Conservation (phyloP, 53 echinoderm and acorn worm species). For the Actinopyga echinites region DNA sequence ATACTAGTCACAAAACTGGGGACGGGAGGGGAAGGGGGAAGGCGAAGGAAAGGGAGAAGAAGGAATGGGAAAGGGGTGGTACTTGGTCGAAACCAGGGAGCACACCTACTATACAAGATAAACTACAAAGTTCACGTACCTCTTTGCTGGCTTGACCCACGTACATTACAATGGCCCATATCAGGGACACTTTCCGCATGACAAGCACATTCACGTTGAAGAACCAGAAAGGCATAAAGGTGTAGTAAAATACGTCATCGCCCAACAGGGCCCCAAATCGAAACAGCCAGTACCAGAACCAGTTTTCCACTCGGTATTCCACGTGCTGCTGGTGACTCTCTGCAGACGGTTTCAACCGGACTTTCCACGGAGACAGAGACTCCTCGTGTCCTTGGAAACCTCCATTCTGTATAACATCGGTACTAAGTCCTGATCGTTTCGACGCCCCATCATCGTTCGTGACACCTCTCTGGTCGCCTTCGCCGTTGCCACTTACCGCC, state of each 20-base stretch:
- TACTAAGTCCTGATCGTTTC: no score
- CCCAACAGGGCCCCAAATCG: constrained; percentile 77
- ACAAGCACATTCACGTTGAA: constrained; percentile 73
- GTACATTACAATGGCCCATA: constrained; percentile 90
- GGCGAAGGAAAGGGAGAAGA: no score
- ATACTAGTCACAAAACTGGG: no score
- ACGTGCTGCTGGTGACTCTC: constrained; percentile 32
- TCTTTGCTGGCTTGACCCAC: constrained; percentile 87
- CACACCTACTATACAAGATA: no score
- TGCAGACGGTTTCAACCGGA: neutral
- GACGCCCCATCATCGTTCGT: no score
- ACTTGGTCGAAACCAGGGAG: no score
- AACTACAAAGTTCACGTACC: constrained; percentile 12
- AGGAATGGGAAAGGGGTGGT: no score
- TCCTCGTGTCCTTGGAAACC: no score
- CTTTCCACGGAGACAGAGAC: neutral
- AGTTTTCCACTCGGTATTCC: constrained; percentile 67
- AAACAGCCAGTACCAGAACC: constrained; percentile 82
- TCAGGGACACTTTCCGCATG: constrained; percentile 69
- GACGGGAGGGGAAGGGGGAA: no score
- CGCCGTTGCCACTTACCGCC: neutral
- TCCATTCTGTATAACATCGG: no score
- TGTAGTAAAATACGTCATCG: constrained; percentile 82
- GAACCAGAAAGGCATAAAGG: constrained; percentile 69
- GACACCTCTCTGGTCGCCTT: neutral